These are phyloP conservation scores for Caenorhabditis sp. DNA, from an alignment of 2,888 invertebrate species.

Conservation along the genomic window DNA sequence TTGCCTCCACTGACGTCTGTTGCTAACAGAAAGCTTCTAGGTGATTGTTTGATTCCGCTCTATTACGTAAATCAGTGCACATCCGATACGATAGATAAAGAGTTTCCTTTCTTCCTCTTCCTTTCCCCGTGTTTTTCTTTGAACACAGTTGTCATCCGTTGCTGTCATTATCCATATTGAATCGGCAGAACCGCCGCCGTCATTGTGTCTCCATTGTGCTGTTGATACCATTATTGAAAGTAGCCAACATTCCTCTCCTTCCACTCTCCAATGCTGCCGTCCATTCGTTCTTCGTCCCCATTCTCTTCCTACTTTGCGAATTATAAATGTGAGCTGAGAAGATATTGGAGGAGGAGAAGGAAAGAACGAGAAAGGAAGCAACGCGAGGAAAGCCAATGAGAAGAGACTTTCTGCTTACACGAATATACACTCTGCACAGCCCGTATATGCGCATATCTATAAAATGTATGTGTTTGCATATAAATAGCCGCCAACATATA, in stretches of 20 bases:
- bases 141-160: neutral
- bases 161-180: neutral
- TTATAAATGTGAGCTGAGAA: conserved; percentile 23
- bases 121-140: neutral
- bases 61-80: neutral
- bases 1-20: neutral
- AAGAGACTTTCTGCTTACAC: conserved; percentile 3
- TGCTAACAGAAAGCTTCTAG: neutral
- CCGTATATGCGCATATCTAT: conserved; percentile 19
- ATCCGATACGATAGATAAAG: neutral
- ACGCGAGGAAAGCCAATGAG: neutral
- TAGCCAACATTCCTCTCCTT: conserved; percentile 1
- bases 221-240: conserved; percentile 9
- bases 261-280: neutral
- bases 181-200: neutral
- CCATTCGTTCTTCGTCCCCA: neutral
- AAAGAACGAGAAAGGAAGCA: conserved; percentile 5
- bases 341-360: neutral
- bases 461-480: conserved; percentile 52
- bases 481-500: conserved; percentile 15
- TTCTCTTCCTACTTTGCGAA: conserved; percentile 9
- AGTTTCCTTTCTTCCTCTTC: neutral
- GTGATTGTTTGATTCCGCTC: conserved; percentile 1
- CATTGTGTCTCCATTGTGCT: conserved; percentile 1
- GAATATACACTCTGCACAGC: conserved; percentile 1